Conservation (phyloP, 1,140 invertebrate species). For the Helicoverpa zea region DNA sequence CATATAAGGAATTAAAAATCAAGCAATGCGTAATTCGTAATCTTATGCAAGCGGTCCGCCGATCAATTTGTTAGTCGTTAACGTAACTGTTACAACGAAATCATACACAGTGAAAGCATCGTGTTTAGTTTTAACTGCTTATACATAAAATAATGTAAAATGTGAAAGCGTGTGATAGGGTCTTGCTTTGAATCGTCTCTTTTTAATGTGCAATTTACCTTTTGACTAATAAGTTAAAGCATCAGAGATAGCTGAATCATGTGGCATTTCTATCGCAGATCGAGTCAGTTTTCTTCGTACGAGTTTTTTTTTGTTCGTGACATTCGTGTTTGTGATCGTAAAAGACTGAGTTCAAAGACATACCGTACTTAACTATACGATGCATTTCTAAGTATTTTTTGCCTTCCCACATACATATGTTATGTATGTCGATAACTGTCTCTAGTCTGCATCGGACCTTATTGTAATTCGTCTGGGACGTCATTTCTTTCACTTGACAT, state of each 20-base stretch:
- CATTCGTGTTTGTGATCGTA: too few relatives aligned
- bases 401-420: too few relatives aligned
- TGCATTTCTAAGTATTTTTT: too few relatives aligned
- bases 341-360: too few relatives aligned
- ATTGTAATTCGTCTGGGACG: conserved; percentile 57
- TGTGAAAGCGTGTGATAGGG: conserved; percentile 36
- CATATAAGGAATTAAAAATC: conserved; percentile 48
- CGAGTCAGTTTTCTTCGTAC: too few relatives aligned
- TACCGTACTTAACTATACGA: too few relatives aligned
- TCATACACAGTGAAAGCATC: conserved; percentile 73
- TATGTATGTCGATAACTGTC: too few relatives aligned
- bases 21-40: conserved; percentile 61
- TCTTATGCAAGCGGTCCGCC: conserved; percentile 78
- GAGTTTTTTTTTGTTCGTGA: too few relatives aligned
- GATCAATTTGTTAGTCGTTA: conserved; percentile 69
- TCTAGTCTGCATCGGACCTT: not conserved
- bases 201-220: not conserved
- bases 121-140: conserved; percentile 38
- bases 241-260: conserved; percentile 51
- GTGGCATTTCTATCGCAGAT: too few relatives aligned
- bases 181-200: not conserved
- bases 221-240: conserved; percentile 49
- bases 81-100: conserved; percentile 75
- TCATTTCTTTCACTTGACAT: conserved; percentile 84
- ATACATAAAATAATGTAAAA: conserved; percentile 31